These are phyloP conservation scores for Lingula anatina DNA, from an alignment of 2,888 invertebrate species.

Conservation along the genomic window DNA sequence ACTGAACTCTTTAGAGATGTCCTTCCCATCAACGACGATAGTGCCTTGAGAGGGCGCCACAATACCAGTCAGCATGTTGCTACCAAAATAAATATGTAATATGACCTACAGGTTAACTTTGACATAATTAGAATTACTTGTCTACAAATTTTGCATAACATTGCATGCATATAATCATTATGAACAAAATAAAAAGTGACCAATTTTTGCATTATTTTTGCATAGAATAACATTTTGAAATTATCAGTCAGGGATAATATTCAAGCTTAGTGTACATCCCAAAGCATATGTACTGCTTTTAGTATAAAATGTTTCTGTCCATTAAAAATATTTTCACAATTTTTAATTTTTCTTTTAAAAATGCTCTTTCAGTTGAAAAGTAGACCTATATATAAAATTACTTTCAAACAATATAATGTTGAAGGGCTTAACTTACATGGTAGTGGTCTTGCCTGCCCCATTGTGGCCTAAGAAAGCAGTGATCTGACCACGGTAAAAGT, in stretches of 20 bases:
- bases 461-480: constrained; percentile 48
- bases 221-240: not conserved
- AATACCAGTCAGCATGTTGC: constrained; percentile 44
- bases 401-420: too few species aligned
- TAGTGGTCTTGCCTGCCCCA: constrained; percentile 50
- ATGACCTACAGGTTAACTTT: not conserved
- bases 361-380: too few species aligned
- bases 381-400: too few species aligned
- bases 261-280: too few species aligned
- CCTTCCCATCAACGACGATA: constrained; percentile 25
- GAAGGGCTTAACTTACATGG: constrained; percentile 31
- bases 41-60: constrained; percentile 30
- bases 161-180: too few species aligned
- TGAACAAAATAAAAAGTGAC: not conserved
- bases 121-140: too few species aligned
- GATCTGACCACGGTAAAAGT: constrained; percentile 40
- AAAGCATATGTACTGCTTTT: too few species aligned
- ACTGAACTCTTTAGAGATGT: constrained; percentile 17
- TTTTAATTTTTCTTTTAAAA: too few species aligned
- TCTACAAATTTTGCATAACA: too few species aligned
- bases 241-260: too few species aligned
- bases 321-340: too few species aligned
- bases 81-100: constrained; percentile 13
- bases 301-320: too few species aligned
- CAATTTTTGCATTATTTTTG: not conserved